Conservation (phyloP, 2,797 vertebrate genomes). For the Sarcoramphus papa region DNA sequence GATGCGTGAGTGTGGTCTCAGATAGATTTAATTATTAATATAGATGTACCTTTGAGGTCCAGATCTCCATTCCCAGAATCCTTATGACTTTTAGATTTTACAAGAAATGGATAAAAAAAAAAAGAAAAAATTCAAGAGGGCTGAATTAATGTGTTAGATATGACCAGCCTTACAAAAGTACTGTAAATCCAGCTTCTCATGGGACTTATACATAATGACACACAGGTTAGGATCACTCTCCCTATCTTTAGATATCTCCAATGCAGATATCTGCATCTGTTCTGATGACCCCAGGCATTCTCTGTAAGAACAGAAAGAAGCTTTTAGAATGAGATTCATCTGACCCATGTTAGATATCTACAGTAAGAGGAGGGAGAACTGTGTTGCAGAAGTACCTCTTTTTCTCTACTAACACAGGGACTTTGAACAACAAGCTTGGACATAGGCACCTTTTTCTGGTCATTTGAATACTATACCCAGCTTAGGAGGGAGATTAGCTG, state of each 20-base stretch:
- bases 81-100: not conserved
- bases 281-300: not conserved
- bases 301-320: not conserved
- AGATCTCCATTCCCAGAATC: not conserved
- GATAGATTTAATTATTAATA: not conserved
- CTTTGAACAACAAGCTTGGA: not conserved
- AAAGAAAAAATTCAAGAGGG: rapidly evolving
- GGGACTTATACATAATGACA: not conserved
- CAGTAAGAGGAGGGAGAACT: not conserved
- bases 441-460: not conserved
- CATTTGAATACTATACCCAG: not conserved
- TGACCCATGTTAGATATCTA: not conserved
- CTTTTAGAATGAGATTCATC: not conserved
- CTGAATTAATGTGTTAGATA: not conserved
- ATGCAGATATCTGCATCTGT: not conserved
- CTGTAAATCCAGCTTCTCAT: not conserved
- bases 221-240: not conserved
- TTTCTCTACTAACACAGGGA: not conserved
- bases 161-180: not conserved
- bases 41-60: not conserved
- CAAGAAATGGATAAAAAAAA: not conserved
- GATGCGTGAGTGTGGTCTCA: not conserved
- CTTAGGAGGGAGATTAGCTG: not conserved
- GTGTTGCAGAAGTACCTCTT: not conserved
- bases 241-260: not conserved